These are phyloP conservation scores for Lumbricus terrestris DNA, from an alignment of 2,888 invertebrate species.

Conservation along the genomic window DNA sequence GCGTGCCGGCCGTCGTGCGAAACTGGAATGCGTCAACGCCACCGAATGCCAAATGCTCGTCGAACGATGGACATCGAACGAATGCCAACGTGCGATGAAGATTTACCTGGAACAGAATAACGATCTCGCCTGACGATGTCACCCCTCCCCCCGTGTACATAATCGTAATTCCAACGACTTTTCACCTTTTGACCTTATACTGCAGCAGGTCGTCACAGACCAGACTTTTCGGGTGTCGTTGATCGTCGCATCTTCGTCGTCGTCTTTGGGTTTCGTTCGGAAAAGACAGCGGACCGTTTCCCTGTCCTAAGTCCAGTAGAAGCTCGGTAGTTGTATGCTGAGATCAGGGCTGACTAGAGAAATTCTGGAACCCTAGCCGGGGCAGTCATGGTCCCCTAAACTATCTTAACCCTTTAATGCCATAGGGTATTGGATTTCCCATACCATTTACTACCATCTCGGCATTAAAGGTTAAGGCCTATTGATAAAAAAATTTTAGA, in stretches of 20 bases:
- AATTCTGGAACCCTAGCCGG: too few relatives aligned
- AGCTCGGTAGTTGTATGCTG: background rate
- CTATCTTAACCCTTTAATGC: too few relatives aligned
- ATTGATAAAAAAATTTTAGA: too few relatives aligned
- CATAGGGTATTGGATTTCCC: too few relatives aligned
- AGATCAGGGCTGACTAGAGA: too few relatives aligned
- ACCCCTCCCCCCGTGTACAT: background rate
- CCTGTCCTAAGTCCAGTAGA: background rate
- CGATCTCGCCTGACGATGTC: constrained; percentile 41
- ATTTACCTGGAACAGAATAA: constrained; percentile 51
- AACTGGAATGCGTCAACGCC: constrained; percentile 67
- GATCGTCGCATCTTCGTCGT: too few relatives aligned
- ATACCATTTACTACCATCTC: too few relatives aligned
- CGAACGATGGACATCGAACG: constrained; percentile 73
- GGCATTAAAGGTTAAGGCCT: too few relatives aligned
- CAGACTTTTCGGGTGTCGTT: background rate
- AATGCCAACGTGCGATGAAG: constrained; percentile 67
- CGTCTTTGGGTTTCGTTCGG: background rate
- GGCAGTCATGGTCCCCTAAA: too few relatives aligned
- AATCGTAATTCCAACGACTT: background rate
- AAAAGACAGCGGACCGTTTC: background rate
- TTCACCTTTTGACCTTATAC: constrained; percentile 3
- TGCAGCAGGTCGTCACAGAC: background rate
- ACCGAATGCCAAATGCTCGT: constrained; percentile 70
- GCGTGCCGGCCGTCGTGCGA: constrained; percentile 66